Evolutionary conservation across 2,113 vertebrate species (phyloP).

Genomic region (Forbesichthys papilliferus): DNA sequence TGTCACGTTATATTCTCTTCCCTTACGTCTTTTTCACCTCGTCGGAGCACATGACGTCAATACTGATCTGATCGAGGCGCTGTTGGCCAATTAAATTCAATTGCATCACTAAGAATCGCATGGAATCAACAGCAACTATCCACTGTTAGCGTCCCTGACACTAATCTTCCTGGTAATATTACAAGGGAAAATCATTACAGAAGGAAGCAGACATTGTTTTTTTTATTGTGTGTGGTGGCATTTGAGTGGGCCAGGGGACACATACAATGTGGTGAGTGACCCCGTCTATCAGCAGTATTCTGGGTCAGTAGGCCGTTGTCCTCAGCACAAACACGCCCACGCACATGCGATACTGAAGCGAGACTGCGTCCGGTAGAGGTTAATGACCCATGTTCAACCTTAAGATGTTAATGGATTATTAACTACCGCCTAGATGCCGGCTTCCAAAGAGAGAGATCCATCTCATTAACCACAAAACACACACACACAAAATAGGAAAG

Average conservation of each 20-base stretch:
- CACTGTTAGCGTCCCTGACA: constrained; percentile 1
- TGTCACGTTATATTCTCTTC: constrained; percentile 68
- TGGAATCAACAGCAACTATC: constrained; percentile 50
- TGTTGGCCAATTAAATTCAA: constrained; percentile 59
- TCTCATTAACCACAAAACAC: not conserved
- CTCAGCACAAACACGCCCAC: not conserved
- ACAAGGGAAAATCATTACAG: too few species aligned
- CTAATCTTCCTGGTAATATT: too few species aligned
- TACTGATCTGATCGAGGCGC: constrained; percentile 55
- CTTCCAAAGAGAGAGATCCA: constrained; percentile 4
- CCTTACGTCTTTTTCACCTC: constrained; percentile 61
- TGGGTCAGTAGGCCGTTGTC: constrained; percentile 1
- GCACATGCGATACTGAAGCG: not conserved
- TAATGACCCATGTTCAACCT: constrained; percentile 14
- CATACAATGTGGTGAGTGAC: not conserved
- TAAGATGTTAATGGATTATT: constrained; percentile 21
- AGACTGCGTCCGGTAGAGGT: constrained; percentile 1
- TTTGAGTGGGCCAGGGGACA: not conserved
- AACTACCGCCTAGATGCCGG: constrained; percentile 14
- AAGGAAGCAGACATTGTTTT: too few species aligned
- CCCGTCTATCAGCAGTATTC: constrained; percentile 7
- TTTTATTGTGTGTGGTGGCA: not conserved
- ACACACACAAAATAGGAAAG: not conserved
- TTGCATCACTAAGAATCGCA: constrained; percentile 29
- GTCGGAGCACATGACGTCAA: constrained; percentile 52